Percentiles rank a stretch among this genome's conserved stretches.
phyloP scores from a whole-genome alignment of 2,113 vertebrate genomes.

The Erinaceus europaeus region DNA sequence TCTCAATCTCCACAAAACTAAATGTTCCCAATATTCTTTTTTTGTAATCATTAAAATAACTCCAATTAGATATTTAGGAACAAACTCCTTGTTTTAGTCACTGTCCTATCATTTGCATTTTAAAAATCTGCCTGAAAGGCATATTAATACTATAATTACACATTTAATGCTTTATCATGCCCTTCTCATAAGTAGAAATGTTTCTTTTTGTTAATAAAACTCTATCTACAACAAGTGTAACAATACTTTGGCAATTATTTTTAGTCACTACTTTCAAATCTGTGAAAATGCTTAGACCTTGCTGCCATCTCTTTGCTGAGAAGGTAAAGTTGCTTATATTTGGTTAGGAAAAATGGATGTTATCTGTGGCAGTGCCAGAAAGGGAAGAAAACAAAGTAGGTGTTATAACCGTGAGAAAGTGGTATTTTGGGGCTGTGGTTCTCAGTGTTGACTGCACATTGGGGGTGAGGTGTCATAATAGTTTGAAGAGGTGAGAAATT shows the following conservation, averaged over 20 bases:
- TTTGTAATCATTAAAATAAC: slow-evolving; percentile 33
- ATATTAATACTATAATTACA: slow-evolving; percentile 42
- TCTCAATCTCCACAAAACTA: not conserved
- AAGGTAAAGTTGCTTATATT: not conserved
- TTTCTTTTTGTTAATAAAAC: slow-evolving; percentile 13
- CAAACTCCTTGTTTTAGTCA: slow-evolving; percentile 8
- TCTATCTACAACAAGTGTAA: slow-evolving; percentile 17
- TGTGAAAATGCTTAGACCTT: not conserved
- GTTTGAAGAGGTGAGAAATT: no score
- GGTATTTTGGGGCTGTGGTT: not conserved
- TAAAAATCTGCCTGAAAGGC: slow-evolving; percentile 11
- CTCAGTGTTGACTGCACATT: not conserved
- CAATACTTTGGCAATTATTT: not conserved
- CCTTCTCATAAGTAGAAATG: slow-evolving; percentile 17
- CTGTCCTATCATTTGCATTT: not conserved
- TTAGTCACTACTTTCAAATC: slow-evolving; percentile 24
- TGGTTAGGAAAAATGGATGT: slow-evolving; percentile 4
- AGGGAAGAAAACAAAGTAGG: not conserved
- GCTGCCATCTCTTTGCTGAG: not conserved
- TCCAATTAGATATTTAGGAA: slow-evolving; percentile 4
- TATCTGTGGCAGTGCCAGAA: not conserved
- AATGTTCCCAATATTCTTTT: not conserved
- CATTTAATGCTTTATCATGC: slow-evolving; percentile 29
- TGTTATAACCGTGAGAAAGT: not conserved
- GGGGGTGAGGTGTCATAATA: no score